phyloP scores from a whole-genome alignment of 2,113 vertebrate genomes.

The Pseudopodoces humilis region DNA sequence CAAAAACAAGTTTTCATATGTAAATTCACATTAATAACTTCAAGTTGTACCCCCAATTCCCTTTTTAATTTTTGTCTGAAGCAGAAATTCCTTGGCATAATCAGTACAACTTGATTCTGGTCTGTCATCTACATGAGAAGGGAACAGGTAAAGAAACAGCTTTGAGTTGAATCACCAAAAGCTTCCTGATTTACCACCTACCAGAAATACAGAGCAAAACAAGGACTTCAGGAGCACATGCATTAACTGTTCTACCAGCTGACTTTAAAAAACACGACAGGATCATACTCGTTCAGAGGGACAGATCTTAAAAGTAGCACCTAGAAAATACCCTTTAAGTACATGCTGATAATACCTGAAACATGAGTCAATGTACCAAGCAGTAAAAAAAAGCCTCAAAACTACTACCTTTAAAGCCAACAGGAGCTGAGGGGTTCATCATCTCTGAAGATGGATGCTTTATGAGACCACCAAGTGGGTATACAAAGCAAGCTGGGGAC shows the following conservation, averaged over 20 bases:
- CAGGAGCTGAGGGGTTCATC: background rate
- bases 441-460: background rate
- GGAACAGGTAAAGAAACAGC: background rate
- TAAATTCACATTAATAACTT: background rate
- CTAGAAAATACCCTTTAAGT: background rate
- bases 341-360: background rate
- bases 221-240: background rate
- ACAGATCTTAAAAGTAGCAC: background rate
- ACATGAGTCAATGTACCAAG: background rate
- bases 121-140: background rate
- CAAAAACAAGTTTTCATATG: background rate
- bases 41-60: background rate
- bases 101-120: background rate
- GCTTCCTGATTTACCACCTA: background rate
- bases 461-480: fast-evolving
- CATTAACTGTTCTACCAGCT: background rate
- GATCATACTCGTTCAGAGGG: background rate
- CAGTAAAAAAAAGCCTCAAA: background rate
- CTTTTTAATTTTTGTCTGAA: background rate
- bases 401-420: background rate
- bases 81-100: background rate
- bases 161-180: background rate
- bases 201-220: background rate
- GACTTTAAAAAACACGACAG: background rate
- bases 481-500: background rate